Base-by-base conservation (phyloP, 2,797 vertebrate genomes). In the Amniataba percoides region DNA sequence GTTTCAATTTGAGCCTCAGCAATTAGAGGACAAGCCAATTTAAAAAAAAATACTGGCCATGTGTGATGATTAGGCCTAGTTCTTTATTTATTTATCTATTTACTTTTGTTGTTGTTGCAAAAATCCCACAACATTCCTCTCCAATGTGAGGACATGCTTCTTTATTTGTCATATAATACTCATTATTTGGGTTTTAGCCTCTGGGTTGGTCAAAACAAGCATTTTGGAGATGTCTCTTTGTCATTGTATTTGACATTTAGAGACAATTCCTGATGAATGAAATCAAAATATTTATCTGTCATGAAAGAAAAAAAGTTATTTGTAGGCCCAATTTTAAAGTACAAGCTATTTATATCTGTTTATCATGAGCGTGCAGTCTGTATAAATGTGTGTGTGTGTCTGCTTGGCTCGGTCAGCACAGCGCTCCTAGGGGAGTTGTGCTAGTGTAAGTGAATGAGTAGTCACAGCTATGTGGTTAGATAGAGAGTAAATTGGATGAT, bases 401-500 rank as follows among this genome's bases (percentile, higher is more conserved):
- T 56, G 78, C 57, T 64, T 78, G 67, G 65, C 77, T 82, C 76
- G 77, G 80, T 88, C 85, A 89, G 85, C 84, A 84, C 61, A 40
- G 59, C 62, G 82, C 57, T 78, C 43, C 55, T 59, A 49, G 67
- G 75, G 80, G 77, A 82, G 77, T 67, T 81, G 73, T 84, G 88
- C 79, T 84, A 31, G 82, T 84, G 58, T 88, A 88, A 91, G 84
- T 89, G 89, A 93, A 91, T 89, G 88, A 91, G 90, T 90, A 78
- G 89, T 90, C 82, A 86, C 82, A 83, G 83, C 82, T 74, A 73
- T 80, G 85, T 68, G 81, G 81, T 89, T 87, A 83, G 90, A 89
- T 78, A 81, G 84, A 86, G 86, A 87, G 78, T 88, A 93, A 93
- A 93, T 92, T 89, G 89, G 86, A 90, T 92, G 92, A 94, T 88